Evolutionary conservation across 2,797 vertebrate species (phyloP), one percentile per base, ranked within the genome.

Genomic region (Paratrypauchen microcephalus): DNA sequence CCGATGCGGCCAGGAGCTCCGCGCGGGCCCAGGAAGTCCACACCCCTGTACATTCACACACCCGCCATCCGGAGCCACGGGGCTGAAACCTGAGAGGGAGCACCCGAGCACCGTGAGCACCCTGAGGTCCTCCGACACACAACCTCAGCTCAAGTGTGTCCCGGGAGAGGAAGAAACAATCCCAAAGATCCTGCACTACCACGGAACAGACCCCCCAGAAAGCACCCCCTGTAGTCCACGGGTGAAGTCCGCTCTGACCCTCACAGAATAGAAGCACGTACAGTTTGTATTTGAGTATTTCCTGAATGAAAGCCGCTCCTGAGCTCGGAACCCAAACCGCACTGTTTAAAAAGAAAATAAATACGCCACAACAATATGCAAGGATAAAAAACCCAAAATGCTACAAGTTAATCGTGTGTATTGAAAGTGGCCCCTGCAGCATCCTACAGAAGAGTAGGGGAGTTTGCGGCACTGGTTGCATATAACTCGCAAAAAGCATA

Each of bases 401-500:
- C 93, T 94, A 94, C 93, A 89, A 87, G 83, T 85, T 85, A 85
- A 83, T 79, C 75, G 74, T 83, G 68, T 82, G 74, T 87, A 73
- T 84, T 84, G 87, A 87, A 85, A 86, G 83, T 88, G 81, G 79
- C 87, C 88, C 83, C 88, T 91, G 87, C 86, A 90, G 88, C 84
- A 72, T 83, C 88, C 86, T 85, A 87, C 86, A 83, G 82, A 81
- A 52, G 78, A 66, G 83, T 78, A 82, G 88, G 83, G 85, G 83
- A 72, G 81, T 81, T 88, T 86, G 84, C 91, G 89, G 89, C 89
- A 89, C 87, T 86, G 89, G 90, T 93, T 94, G 93, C 93, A 94
- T 94, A 92, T 91, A 88, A 93, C 90, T 91, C 58, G 79, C 88
- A 91, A 92, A 45, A 91, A 93, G 92, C 92, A 94, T 93, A 93